phyloP scores from a whole-genome alignment of 2,888 invertebrate species.

The Dromius quadrimaculatus region DNA sequence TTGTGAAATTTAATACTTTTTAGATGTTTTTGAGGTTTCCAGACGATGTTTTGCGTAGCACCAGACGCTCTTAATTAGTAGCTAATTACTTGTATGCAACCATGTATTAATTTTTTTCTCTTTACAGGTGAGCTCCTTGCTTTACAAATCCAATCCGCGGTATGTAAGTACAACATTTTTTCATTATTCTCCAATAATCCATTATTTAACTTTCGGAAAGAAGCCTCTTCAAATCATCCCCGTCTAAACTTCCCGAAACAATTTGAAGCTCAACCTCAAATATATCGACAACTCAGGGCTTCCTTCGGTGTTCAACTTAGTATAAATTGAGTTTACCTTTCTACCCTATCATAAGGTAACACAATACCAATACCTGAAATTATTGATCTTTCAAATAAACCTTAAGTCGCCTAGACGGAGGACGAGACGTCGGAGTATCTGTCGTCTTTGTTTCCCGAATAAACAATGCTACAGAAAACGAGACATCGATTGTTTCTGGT shows the following conservation, averaged over 20 bases:
- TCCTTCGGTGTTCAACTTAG: background rate
- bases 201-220: background rate
- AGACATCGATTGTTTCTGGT: background rate
- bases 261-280: background rate
- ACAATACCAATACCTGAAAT: background rate
- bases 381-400: background rate
- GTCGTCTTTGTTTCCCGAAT: background rate
- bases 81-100: constrained; percentile 19
- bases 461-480: constrained; percentile 7
- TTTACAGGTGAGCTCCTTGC: constrained; percentile 19
- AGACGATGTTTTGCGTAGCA: constrained; percentile 4
- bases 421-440: background rate
- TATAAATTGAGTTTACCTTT: background rate
- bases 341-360: background rate
- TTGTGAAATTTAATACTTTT: constrained; percentile 31
- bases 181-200: too few relatives aligned
- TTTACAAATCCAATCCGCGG: background rate
- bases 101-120: constrained; percentile 8
- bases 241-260: background rate
- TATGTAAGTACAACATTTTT: constrained; percentile 14
- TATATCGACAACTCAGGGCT: background rate
- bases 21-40: too few relatives aligned
- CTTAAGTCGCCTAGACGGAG: too few relatives aligned
- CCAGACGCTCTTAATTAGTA: constrained; percentile 9
- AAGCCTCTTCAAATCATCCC: background rate